phyloP scores from a whole-genome alignment of 2,888 invertebrate genomes.

The Cryptophagus acutangulus region DNA sequence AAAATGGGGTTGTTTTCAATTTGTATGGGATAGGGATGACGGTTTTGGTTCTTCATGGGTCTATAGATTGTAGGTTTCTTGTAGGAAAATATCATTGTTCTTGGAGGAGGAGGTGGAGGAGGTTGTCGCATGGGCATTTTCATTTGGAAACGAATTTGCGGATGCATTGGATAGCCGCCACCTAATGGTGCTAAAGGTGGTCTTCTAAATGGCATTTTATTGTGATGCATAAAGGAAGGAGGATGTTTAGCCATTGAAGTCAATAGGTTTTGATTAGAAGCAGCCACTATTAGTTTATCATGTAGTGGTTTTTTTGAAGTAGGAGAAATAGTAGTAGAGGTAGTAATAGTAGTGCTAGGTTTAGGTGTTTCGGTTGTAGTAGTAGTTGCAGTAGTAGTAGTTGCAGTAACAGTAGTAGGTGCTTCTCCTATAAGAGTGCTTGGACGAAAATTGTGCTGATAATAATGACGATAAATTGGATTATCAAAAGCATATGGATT shows the following conservation, averaged over 20 bases:
- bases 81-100: no score
- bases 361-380: conserved; percentile 8
- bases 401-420: conserved; percentile 37
- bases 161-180: conserved; percentile 7
- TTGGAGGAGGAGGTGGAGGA: conserved; percentile 11
- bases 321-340: not conserved
- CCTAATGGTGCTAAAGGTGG: no score
- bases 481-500: conserved; percentile 20
- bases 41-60: conserved; percentile 14
- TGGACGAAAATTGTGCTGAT: conserved; percentile 26
- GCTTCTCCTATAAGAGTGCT: no score
- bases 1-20: conserved; percentile 11
- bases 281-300: not conserved
- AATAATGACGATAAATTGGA: conserved; percentile 15
- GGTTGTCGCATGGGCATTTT: conserved; percentile 14
- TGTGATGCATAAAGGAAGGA: conserved; percentile 4
- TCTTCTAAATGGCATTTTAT: conserved; percentile 5
- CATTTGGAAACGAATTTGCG: conserved; percentile 14
- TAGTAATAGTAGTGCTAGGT: conserved; percentile 9
- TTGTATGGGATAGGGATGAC: no score
- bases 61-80: conserved; percentile 18
- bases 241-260: conserved; percentile 15
- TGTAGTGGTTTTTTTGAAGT: conserved; percentile 5
- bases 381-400: conserved; percentile 25
- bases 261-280: conserved; percentile 11